Conservation (phyloP, 2,888 invertebrate genomes). For the Ditylenchus weischeri region DNA sequence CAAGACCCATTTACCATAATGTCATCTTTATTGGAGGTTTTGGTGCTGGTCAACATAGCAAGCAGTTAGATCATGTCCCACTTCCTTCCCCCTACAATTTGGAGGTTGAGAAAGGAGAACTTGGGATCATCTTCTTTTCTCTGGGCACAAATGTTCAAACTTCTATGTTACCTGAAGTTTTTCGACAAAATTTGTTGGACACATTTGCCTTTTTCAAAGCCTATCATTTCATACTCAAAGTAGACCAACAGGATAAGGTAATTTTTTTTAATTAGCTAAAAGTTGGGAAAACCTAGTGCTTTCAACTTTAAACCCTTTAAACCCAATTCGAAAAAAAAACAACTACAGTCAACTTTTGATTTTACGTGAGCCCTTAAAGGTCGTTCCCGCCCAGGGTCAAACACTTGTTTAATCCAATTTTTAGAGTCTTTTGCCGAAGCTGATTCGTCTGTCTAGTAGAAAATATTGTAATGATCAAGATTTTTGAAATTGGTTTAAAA, state of each 20-base stretch:
- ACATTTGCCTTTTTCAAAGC: conserved; percentile 35
- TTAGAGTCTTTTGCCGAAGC: too few species aligned
- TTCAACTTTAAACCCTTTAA: too few species aligned
- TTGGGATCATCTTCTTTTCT: conserved; percentile 32
- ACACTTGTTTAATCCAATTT: too few species aligned
- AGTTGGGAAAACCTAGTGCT: too few species aligned
- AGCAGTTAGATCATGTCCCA: background rate
- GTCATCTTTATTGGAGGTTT: conserved; percentile 34
- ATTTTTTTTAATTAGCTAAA: background rate
- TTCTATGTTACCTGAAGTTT: conserved; percentile 16
- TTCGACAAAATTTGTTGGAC: conserved; percentile 38
- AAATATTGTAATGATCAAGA: too few species aligned
- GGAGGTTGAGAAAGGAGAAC: conserved; percentile 25
- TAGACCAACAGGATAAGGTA: conserved; percentile 38
- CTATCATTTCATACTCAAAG: conserved; percentile 44
- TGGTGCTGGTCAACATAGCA: conserved; percentile 7
- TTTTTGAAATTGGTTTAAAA: too few species aligned
- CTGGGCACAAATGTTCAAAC: conserved; percentile 31
- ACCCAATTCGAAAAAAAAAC: too few species aligned
- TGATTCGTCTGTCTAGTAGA: too few species aligned
- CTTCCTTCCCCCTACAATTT: background rate
- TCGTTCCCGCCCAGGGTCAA: too few species aligned
- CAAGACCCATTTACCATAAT: conserved; percentile 30
- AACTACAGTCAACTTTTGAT: too few species aligned
- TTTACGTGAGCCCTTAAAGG: too few species aligned